Evolutionary conservation across 2,888 invertebrate genomes (phyloP).

Genomic region (Chrysina gloriosa): DNA sequence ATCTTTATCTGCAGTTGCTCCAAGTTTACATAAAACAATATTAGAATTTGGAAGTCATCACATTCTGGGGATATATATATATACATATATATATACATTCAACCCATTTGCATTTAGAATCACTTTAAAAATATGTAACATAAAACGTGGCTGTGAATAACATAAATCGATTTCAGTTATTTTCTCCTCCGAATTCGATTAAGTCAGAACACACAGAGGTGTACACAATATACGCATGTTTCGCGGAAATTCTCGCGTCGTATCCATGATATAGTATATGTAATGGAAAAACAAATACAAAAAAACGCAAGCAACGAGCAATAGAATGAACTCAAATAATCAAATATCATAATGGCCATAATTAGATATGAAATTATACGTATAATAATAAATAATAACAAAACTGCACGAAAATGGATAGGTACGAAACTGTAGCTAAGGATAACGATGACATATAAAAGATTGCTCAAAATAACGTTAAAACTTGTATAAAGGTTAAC

Average conservation of each 20-base stretch:
- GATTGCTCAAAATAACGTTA: constrained; percentile 38
- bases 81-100: neutral
- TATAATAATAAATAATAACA: constrained; percentile 48
- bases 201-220: neutral
- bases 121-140: constrained; percentile 5
- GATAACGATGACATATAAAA: constrained; percentile 16
- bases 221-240: neutral
- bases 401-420: constrained; percentile 21
- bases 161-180: constrained; percentile 14
- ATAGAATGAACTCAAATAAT: constrained; percentile 64
- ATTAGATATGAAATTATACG: constrained; percentile 55
- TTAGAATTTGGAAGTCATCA: neutral
- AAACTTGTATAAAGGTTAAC: constrained; percentile 19
- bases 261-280: constrained; percentile 28
- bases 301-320: constrained; percentile 57
- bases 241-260: constrained; percentile 20
- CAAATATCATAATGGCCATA: constrained; percentile 64
- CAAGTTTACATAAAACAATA: neutral
- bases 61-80: too few species aligned
- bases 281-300: constrained; percentile 37
- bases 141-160: constrained; percentile 30
- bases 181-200: neutral
- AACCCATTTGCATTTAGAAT: constrained; percentile 12
- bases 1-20: too few species aligned
- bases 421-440: constrained; percentile 10